These are phyloP conservation scores for Invenusta paracnida DNA, from an alignment of 2,888 invertebrate species.

Conservation along the genomic window DNA sequence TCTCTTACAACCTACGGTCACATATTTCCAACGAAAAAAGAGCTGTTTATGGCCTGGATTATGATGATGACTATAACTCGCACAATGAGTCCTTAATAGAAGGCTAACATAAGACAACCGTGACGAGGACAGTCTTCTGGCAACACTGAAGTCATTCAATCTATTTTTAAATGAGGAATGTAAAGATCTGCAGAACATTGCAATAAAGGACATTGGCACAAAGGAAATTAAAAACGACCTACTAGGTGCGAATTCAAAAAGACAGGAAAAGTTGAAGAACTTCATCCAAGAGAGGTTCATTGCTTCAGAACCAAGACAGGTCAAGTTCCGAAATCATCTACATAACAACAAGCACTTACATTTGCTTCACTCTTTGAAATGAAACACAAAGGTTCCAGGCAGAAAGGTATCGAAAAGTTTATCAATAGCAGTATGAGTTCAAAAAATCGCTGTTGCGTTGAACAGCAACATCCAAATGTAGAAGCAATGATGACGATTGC, in stretches of 20 bases:
- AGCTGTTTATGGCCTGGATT: too few species aligned
- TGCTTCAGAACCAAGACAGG: background rate
- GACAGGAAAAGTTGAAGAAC: background rate
- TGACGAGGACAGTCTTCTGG: too few species aligned
- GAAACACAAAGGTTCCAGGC: background rate
- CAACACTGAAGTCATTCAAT: background rate
- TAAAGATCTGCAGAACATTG: background rate
- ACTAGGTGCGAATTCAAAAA: background rate
- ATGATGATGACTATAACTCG: too few species aligned
- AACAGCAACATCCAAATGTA: too few species aligned
- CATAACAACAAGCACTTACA: background rate
- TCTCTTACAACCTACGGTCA: background rate
- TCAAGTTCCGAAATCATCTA: background rate
- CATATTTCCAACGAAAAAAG: too few species aligned
- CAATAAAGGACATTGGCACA: background rate
- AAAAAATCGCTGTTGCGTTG: too few species aligned
- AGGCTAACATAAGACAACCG: too few species aligned
- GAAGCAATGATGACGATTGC: too few species aligned
- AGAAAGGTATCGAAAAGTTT: background rate
- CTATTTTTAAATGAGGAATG: background rate
- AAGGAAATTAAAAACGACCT: background rate
- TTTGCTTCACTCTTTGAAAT: background rate
- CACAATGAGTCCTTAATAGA: too few species aligned
- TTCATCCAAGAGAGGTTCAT: background rate
- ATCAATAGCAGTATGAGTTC: too few species aligned